These are phyloP conservation scores for Ommatoiulus sabulosus DNA, from an alignment of 2,888 invertebrate species.

Conservation along the genomic window DNA sequence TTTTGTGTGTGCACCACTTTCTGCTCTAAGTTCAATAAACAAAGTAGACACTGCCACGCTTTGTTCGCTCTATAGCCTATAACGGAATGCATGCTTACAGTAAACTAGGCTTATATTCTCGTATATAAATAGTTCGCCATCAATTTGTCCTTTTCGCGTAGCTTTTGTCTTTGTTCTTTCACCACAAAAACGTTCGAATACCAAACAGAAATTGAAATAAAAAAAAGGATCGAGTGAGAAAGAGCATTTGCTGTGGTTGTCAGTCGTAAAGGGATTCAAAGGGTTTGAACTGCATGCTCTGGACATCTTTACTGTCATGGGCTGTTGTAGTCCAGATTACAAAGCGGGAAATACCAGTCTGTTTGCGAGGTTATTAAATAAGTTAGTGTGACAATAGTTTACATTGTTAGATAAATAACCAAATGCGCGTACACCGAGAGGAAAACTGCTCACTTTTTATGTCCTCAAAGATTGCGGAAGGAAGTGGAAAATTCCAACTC, in stretches of 20 bases:
- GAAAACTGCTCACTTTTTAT: background rate
- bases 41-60: background rate
- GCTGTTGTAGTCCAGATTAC: slow-evolving; percentile 40
- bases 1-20: slow-evolving; percentile 27
- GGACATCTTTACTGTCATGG: slow-evolving; percentile 43
- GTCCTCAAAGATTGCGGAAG: slow-evolving; percentile 27
- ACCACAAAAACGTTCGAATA: slow-evolving; percentile 40
- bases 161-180: slow-evolving; percentile 43
- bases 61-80: background rate
- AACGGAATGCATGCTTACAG: slow-evolving; percentile 24
- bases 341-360: slow-evolving; percentile 53
- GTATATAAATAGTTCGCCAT: slow-evolving; percentile 40
- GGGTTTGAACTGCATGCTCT: slow-evolving; percentile 31
- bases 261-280: slow-evolving; percentile 31
- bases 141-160: slow-evolving; percentile 35
- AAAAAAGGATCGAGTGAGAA: background rate
- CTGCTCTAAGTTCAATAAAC: slow-evolving; percentile 12
- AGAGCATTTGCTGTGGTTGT: slow-evolving; percentile 38
- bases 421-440: background rate
- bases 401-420: slow-evolving; percentile 42
- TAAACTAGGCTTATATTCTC: slow-evolving; percentile 8
- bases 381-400: slow-evolving; percentile 53
- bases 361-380: slow-evolving; percentile 54
- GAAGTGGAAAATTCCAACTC: background rate
- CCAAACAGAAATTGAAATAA: slow-evolving; percentile 8